phyloP scores from a whole-genome alignment of 2,888 invertebrate species.

The Oscheius sp. region DNA sequence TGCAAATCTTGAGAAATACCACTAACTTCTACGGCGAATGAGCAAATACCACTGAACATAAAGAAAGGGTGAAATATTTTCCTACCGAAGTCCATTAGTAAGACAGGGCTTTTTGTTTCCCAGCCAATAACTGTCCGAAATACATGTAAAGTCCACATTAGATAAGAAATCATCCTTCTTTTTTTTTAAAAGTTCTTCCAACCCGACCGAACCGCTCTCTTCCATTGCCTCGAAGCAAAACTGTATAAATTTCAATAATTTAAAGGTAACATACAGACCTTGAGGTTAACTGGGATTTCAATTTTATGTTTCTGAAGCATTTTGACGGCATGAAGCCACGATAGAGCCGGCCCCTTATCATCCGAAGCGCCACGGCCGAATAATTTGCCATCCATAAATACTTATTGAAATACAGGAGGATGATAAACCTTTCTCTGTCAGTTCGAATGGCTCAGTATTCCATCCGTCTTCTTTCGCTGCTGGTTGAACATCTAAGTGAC shows the following conservation, averaged over 20 bases:
- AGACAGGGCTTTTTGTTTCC: conserved; percentile 94
- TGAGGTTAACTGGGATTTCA: conserved; percentile 78
- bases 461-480: conserved; percentile 78
- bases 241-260: conserved; percentile 69
- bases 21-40: conserved; percentile 85
- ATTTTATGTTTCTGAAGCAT: conserved; percentile 82
- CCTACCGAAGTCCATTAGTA: conserved; percentile 84
- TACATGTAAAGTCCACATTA: conserved; percentile 89
- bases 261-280: conserved; percentile 60
- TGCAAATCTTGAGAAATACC: conserved; percentile 89
- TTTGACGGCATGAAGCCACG: conserved; percentile 93
- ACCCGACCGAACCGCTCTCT: conserved; percentile 93
- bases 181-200: conserved; percentile 83
- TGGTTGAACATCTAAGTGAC: conserved; percentile 76
- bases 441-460: conserved; percentile 90
- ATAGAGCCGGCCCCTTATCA: conserved; percentile 83
- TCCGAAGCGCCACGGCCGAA: conserved; percentile 91
- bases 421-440: conserved; percentile 78
- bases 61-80: neutral
- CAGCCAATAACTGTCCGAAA: conserved; percentile 98
- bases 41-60: conserved; percentile 76
- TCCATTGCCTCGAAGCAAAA: conserved; percentile 98
- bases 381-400: conserved; percentile 80
- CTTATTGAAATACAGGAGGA: neutral
- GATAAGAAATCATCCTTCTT: conserved; percentile 70